Percentiles rank a stretch among this genome's conserved stretches.
Evolutionary conservation across 2,113 vertebrate species (phyloP).

Genomic region (Rhineura floridana): DNA sequence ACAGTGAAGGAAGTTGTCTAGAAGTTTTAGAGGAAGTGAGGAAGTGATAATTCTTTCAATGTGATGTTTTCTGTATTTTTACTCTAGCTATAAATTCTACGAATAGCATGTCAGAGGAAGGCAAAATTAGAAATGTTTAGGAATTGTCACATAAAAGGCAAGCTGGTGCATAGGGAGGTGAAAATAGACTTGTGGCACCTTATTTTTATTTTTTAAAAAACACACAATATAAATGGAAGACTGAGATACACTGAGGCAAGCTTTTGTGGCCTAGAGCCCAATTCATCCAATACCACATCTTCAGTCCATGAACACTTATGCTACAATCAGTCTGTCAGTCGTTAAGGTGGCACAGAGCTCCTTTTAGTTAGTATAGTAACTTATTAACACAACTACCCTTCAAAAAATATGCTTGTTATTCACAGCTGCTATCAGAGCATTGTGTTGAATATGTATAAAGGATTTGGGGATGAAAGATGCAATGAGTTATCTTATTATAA

Average conservation of each 20-base stretch:
- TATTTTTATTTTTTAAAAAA: not conserved
- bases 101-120: not conserved
- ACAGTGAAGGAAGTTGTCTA: not conserved
- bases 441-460: not conserved
- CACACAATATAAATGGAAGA: not conserved
- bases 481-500: not conserved
- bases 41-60: not conserved
- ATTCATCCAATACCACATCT: not conserved
- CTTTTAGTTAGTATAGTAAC: not conserved
- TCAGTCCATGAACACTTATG: not conserved
- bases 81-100: not conserved
- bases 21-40: slow-evolving; percentile 5
- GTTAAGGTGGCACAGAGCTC: not conserved
- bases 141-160: not conserved
- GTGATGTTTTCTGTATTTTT: slow-evolving; percentile 8
- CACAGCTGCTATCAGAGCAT: not conserved
- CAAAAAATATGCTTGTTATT: not conserved
- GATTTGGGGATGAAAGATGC: not conserved
- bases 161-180: not conserved
- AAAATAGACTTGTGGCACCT: not conserved
- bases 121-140: not conserved
- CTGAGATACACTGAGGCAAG: not conserved
- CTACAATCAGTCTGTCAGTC: not conserved
- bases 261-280: not conserved
- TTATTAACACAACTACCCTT: not conserved